Evolutionary conservation across 2,113 vertebrate genomes (phyloP).

Genomic region (Chlamydotis undulata): DNA sequence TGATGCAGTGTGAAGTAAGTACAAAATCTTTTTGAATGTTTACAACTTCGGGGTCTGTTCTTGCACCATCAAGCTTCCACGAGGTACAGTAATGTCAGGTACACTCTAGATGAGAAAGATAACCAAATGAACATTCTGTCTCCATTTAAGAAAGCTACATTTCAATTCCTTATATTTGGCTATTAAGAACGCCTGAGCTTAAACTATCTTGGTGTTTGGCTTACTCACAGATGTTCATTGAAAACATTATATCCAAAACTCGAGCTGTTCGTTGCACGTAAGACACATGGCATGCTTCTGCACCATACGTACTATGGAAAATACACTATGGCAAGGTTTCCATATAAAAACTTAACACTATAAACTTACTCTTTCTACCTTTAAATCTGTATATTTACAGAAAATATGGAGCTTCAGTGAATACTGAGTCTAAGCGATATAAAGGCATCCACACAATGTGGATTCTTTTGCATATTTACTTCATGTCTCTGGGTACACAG

Average conservation of each 20-base stretch:
- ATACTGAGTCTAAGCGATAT: not conserved
- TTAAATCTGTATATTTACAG: not conserved
- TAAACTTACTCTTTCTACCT: not conserved
- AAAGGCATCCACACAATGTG: not conserved
- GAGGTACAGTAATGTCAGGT: no score
- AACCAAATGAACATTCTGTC: not conserved
- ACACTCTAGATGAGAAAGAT: not conserved
- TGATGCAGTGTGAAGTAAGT: not conserved
- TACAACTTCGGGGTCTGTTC: no score
- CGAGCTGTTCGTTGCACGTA: not conserved
- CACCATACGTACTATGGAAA: rapidly evolving
- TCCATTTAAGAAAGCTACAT: not conserved
- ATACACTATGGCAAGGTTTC: not conserved
- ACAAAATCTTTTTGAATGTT: not conserved
- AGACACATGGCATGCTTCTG: not conserved
- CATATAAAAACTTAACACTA: not conserved
- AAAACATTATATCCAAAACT: not conserved
- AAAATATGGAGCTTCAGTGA: not conserved
- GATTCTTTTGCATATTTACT: not conserved
- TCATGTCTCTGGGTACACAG: not conserved
- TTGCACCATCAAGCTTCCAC: not conserved
- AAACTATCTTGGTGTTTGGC: not conserved
- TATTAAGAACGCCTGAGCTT: not conserved
- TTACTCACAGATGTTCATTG: not conserved
- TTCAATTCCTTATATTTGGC: not conserved